Conservation (phyloP, 2,113 vertebrate genomes). For the Pelobates fuscus region DNA sequence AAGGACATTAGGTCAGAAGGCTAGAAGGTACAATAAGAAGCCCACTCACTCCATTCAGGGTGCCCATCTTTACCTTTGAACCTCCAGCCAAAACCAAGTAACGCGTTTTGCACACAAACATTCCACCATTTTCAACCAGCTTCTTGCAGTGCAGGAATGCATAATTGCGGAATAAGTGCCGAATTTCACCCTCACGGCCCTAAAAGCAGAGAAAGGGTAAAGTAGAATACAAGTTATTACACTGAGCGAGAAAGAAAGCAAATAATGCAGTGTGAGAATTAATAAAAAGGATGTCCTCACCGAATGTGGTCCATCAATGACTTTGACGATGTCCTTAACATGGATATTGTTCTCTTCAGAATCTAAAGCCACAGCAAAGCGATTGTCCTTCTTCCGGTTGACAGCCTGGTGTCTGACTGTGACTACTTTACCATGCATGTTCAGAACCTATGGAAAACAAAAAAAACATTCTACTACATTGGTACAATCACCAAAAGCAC, state of each 20-base stretch:
- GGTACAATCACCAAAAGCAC: no score
- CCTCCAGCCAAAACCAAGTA: slow-evolving; percentile 88
- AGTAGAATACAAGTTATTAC: background rate
- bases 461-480: no score
- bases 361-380: slow-evolving; percentile 89
- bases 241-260: background rate
- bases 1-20: background rate
- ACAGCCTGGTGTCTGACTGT: slow-evolving; percentile 91
- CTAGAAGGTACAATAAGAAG: background rate
- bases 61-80: slow-evolving; percentile 79
- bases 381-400: slow-evolving; percentile 90
- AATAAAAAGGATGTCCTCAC: slow-evolving; percentile 54
- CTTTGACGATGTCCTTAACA: slow-evolving; percentile 93
- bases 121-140: slow-evolving; percentile 92
- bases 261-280: background rate
- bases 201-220: slow-evolving; percentile 49
- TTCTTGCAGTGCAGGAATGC: slow-evolving; percentile 97
- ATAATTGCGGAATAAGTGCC: slow-evolving; percentile 85
- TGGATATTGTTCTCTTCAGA: slow-evolving; percentile 97
- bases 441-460: slow-evolving; percentile 75
- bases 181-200: slow-evolving; percentile 91
- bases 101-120: slow-evolving; percentile 92
- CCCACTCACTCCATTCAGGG: background rate
- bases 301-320: slow-evolving; percentile 92
- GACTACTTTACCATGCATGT: slow-evolving; percentile 92